These are phyloP conservation scores for Gephyroberyx darwinii DNA, from an alignment of 2,797 vertebrate species.

Conservation along the genomic window DNA sequence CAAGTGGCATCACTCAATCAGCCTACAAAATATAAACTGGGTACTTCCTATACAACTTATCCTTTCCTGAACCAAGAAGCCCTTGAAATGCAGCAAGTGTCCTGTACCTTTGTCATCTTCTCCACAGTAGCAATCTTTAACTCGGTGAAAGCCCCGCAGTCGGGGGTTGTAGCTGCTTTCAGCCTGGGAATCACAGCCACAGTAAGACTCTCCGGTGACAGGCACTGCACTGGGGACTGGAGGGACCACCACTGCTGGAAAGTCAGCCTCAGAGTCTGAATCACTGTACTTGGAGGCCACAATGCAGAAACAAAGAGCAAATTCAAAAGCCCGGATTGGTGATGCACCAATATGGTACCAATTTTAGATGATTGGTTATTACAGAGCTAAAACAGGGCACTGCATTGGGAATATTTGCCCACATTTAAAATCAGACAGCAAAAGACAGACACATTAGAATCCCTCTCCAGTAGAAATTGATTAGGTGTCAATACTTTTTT, in stretches of 20 bases:
- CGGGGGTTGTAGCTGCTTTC: constrained; percentile 86
- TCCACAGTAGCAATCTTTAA: constrained; percentile 93
- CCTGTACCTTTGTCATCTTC: constrained; percentile 93
- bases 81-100: neutral
- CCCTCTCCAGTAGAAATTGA: too few relatives aligned
- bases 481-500: too few relatives aligned
- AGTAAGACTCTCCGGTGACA: constrained; percentile 96
- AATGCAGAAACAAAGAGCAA: constrained; percentile 10
- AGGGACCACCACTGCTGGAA: constrained; percentile 83
- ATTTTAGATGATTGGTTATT: neutral
- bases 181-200: constrained; percentile 90
- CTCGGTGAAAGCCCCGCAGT: constrained; percentile 84
- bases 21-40: neutral
- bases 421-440: neutral
- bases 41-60: neutral
- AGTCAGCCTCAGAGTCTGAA: constrained; percentile 92
- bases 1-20: neutral
- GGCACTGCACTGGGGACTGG: constrained; percentile 94
- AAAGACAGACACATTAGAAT: neutral
- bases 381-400: neutral
- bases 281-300: constrained; percentile 88
- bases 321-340: constrained; percentile 16
- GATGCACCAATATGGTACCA: neutral
- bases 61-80: neutral
- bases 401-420: neutral